A percentile compares a stretch with the other conserved stretches of the same genome.
These are phyloP conservation scores for Caenorhabditis uteleia DNA, from an alignment of 2,888 invertebrate species.

Conservation along the genomic window DNA sequence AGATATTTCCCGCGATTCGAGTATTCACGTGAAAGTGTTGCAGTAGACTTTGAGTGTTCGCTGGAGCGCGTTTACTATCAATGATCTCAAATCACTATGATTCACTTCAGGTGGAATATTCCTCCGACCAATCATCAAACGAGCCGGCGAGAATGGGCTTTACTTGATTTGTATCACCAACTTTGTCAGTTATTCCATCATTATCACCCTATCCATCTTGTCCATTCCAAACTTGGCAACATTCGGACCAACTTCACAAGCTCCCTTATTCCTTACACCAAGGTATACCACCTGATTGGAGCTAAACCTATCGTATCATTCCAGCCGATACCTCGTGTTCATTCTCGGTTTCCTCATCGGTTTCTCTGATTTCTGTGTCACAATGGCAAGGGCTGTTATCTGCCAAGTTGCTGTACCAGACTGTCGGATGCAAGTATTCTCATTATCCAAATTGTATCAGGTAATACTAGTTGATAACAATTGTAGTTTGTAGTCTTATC, in stretches of 20 bases:
- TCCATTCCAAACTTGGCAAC: conserved; percentile 44
- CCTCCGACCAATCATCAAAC: conserved; percentile 41
- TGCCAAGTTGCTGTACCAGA: conserved; percentile 50
- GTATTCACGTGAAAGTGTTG: too few species aligned
- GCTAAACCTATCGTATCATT: too few species aligned
- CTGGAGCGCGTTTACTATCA: not conserved
- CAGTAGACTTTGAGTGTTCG: not conserved
- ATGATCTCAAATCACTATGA: not conserved
- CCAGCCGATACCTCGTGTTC: conserved; percentile 25
- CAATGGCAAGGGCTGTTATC: conserved; percentile 50
- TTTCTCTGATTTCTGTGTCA: conserved; percentile 46
- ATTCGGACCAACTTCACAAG: conserved; percentile 34
- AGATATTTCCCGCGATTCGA: too few species aligned
- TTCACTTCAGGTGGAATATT: conserved; percentile 39
- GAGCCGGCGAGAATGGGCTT: conserved; percentile 37
- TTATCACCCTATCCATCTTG: conserved; percentile 32
- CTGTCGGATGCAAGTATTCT: conserved; percentile 47
- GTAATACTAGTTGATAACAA: conserved; percentile 6
- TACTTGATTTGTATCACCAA: conserved; percentile 35
- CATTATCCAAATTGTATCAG: conserved; percentile 52
- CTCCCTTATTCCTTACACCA: conserved; percentile 38
- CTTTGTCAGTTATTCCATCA: conserved; percentile 32
- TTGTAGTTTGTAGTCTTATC: not conserved
- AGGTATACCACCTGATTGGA: too few species aligned
- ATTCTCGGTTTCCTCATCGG: conserved; percentile 47